Percentiles rank a stretch among this genome's conserved stretches.
Evolutionary conservation across 2,113 vertebrate genomes (phyloP).

Genomic region (Anseranas semipalmata): DNA sequence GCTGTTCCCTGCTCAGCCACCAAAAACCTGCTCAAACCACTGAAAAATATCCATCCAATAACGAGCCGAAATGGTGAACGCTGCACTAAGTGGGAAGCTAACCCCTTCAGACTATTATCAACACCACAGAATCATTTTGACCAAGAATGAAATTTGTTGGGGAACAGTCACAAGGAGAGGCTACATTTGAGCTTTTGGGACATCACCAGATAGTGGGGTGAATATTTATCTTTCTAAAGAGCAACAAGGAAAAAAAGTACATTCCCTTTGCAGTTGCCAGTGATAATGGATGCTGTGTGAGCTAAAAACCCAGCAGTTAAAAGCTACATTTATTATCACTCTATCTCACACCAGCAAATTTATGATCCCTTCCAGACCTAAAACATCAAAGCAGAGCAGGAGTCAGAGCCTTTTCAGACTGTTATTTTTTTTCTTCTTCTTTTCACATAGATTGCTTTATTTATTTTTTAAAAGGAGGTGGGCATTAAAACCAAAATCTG

Average conservation of each 20-base stretch:
- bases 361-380: conserved; percentile 62
- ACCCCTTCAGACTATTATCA: neutral
- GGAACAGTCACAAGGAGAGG: neutral
- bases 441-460: conserved; percentile 61
- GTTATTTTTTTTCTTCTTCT: neutral
- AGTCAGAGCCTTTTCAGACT: conserved; percentile 55
- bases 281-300: conserved; percentile 73
- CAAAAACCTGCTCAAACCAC: neutral
- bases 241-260: neutral
- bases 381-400: conserved; percentile 72
- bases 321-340: conserved; percentile 70
- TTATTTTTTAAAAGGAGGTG: conserved; percentile 62
- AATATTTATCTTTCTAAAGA: conserved; percentile 53
- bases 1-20: neutral
- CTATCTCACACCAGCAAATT: conserved; percentile 71
- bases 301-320: conserved; percentile 50
- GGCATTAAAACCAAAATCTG: conserved; percentile 55
- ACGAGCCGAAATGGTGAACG: neutral
- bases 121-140: neutral
- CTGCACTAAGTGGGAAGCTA: neutral
- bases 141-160: neutral
- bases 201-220: neutral
- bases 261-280: conserved; percentile 64
- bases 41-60: neutral
- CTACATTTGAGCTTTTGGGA: neutral